phyloP scores from a whole-genome alignment of 2,888 invertebrate genomes.

The Bellardia pandia region DNA sequence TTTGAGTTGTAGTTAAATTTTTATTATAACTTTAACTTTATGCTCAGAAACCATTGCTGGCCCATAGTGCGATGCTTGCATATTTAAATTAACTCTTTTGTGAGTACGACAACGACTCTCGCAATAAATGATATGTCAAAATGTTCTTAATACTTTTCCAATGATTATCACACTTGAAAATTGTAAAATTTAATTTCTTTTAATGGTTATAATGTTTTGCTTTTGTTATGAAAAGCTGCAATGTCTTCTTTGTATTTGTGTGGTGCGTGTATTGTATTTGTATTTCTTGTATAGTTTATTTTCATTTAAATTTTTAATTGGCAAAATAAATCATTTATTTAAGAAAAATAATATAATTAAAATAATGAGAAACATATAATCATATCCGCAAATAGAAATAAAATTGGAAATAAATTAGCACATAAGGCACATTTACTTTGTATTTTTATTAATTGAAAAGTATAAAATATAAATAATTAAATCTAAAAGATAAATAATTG shows the following conservation, averaged over 20 bases:
- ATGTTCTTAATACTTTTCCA: background rate
- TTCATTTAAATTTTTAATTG: slow-evolving; percentile 69
- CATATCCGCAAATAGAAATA: slow-evolving; percentile 24
- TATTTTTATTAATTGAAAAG: slow-evolving; percentile 63
- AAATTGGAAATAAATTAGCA: slow-evolving; percentile 37
- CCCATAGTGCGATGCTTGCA: background rate
- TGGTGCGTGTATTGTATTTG: slow-evolving; percentile 57
- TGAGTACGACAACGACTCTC: background rate
- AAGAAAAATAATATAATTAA: slow-evolving; percentile 31
- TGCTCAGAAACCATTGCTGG: too few relatives aligned
- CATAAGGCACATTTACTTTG: slow-evolving; percentile 69
- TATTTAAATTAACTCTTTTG: background rate
- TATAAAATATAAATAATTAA: slow-evolving; percentile 33
- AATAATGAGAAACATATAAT: slow-evolving; percentile 18
- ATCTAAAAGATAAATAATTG: slow-evolving; percentile 13
- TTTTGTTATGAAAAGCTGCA: slow-evolving; percentile 24
- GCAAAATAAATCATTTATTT: slow-evolving; percentile 63
- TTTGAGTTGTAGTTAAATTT: too few relatives aligned
- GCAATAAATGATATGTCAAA: background rate
- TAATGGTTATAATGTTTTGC: slow-evolving; percentile 11
- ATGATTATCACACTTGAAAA: slow-evolving; percentile 32
- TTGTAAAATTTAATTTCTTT: background rate
- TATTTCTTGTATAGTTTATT: slow-evolving; percentile 75
- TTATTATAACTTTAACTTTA: too few relatives aligned
- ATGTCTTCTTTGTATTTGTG: slow-evolving; percentile 44